Evolutionary conservation across 2,888 invertebrate genomes (phyloP).

Genomic region (Eupithecia vulgata): DNA sequence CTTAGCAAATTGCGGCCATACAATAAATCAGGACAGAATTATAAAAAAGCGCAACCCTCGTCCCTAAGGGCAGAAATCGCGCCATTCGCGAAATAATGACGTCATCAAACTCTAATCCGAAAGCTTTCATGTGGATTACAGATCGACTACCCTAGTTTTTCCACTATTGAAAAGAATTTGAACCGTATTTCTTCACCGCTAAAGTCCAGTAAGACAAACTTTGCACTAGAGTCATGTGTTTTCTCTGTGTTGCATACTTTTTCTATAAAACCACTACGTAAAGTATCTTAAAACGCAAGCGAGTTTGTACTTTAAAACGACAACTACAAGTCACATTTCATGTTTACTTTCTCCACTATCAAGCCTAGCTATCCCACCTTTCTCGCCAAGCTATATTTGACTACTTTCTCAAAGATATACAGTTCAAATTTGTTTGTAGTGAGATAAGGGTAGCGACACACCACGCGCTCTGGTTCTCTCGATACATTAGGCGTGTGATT

Average conservation of each 20-base stretch:
- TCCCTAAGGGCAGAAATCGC: slow-evolving; percentile 71
- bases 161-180: slow-evolving; percentile 30
- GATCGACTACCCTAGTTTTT: slow-evolving; percentile 47
- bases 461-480: slow-evolving; percentile 66
- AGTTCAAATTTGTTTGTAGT: slow-evolving; percentile 45
- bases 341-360: neutral
- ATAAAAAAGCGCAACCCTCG: slow-evolving; percentile 55
- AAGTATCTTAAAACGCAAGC: slow-evolving; percentile 46
- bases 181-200: slow-evolving; percentile 45
- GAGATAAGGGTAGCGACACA: slow-evolving; percentile 61
- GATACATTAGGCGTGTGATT: slow-evolving; percentile 83
- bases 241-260: slow-evolving; percentile 48
- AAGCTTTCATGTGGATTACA: slow-evolving; percentile 84
- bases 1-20: slow-evolving; percentile 58
- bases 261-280: slow-evolving; percentile 58
- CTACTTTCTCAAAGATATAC: slow-evolving; percentile 21
- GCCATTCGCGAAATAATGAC: slow-evolving; percentile 82
- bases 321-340: slow-evolving; percentile 24
- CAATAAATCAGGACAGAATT: slow-evolving; percentile 71
- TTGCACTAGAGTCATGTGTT: neutral
- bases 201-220: slow-evolving; percentile 22
- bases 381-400: neutral
- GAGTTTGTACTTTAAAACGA: slow-evolving; percentile 46
- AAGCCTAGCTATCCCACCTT: neutral
- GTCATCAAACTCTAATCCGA: slow-evolving; percentile 84